These are phyloP conservation scores for Drosophila pseudoobscura DNA, from an alignment of 1,140 invertebrate species.

Conservation along the genomic window DNA sequence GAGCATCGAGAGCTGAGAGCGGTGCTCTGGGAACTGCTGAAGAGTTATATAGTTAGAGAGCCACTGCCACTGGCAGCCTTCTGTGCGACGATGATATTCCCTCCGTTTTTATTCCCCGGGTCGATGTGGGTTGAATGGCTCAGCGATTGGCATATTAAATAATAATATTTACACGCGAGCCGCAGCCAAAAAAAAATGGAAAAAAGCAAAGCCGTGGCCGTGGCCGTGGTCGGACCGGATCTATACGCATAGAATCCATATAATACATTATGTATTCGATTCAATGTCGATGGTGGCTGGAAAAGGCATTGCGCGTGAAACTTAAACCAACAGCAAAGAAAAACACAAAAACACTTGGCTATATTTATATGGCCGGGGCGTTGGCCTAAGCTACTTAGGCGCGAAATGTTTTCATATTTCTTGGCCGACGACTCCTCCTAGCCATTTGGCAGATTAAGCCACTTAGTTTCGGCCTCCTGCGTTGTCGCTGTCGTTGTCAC, in stretches of 20 bases:
- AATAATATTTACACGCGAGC: constrained; percentile 73
- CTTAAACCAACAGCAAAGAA: constrained; percentile 42
- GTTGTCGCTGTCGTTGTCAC: constrained; percentile 35
- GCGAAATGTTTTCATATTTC: constrained; percentile 69
- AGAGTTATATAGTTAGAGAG: constrained; percentile 16
- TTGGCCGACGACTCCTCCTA: constrained; percentile 19
- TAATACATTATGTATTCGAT: constrained; percentile 48
- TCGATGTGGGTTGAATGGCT: constrained; percentile 15
- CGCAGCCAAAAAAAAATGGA: constrained; percentile 24
- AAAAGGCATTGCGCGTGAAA: constrained; percentile 60
- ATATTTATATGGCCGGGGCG: constrained; percentile 11
- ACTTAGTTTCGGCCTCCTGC: constrained; percentile 63
- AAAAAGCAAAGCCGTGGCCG: constrained; percentile 32
- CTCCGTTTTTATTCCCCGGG: not conserved
- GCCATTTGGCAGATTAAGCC: constrained; percentile 74
- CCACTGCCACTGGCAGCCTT: constrained; percentile 25
- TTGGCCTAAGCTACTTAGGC: constrained; percentile 61
- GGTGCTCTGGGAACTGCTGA: no score
- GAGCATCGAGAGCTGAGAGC: constrained; percentile 7
- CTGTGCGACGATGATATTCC: constrained; percentile 13
- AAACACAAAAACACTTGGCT: constrained; percentile 46
- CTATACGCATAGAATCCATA: constrained; percentile 1
- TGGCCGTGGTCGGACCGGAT: not conserved
- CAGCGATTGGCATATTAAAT: constrained; percentile 73
- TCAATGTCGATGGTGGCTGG: constrained; percentile 11